Evolutionary conservation across 92 coral and sea anemone genomes (phyloP).

Genomic region (Heliopora coerulea): DNA sequence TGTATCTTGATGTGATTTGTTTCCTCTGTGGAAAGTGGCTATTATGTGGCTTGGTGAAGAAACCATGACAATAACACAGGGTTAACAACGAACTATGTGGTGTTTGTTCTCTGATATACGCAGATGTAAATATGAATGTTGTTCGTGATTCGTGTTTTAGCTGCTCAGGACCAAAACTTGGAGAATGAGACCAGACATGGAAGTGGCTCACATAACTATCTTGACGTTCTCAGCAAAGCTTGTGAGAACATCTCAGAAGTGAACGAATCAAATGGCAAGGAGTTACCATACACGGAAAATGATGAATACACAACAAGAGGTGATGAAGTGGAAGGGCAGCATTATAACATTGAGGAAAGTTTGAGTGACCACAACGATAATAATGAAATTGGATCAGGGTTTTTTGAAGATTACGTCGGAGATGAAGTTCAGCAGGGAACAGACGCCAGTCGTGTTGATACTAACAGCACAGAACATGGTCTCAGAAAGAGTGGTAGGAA

Average conservation of each 20-base stretch:
- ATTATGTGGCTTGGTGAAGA: too few species aligned
- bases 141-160: too few species aligned
- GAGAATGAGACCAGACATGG: too few species aligned
- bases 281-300: neutral
- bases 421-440: neutral
- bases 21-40: too few species aligned
- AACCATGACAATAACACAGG: too few species aligned
- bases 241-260: conserved; percentile 26
- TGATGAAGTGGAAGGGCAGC: neutral
- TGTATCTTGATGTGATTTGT: too few species aligned
- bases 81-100: too few species aligned
- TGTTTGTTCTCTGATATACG: too few species aligned
- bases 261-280: neutral
- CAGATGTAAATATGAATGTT: too few species aligned
- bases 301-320: neutral
- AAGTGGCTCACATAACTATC: conserved; percentile 7
- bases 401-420: conserved; percentile 26
- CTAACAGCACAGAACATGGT: neutral
- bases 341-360: neutral
- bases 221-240: conserved; percentile 33
- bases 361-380: neutral
- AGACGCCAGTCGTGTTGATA: neutral
- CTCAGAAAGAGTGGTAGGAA: conserved; percentile 29
- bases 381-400: conserved; percentile 8
- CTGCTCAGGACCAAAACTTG: too few species aligned